These are phyloP conservation scores for Pantherophis guttatus DNA, from an alignment of 2,113 vertebrate species.

Conservation along the genomic window DNA sequence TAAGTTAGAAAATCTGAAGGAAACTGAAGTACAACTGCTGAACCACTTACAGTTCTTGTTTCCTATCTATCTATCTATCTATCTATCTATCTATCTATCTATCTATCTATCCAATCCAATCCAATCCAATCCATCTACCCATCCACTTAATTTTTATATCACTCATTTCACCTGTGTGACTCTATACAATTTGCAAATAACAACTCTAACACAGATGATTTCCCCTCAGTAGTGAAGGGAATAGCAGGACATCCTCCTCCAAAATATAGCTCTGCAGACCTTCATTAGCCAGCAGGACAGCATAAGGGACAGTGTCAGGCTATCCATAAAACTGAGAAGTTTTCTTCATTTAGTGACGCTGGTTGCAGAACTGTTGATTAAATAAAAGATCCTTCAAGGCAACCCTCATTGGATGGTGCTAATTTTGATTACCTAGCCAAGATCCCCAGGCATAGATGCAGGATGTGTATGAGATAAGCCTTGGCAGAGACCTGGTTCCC, in stretches of 20 bases:
- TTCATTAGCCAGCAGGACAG: not conserved
- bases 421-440: not conserved
- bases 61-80: not conserved
- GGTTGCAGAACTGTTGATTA: not conserved
- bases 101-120: too few species aligned
- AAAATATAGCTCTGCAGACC: not conserved
- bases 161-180: not conserved
- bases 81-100: too few species aligned
- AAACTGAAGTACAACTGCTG: not conserved
- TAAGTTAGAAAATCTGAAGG: not conserved
- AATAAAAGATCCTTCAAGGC: not conserved
- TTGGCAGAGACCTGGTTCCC: not conserved
- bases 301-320: not conserved
- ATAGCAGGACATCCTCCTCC: not conserved
- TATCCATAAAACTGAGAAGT: not conserved
- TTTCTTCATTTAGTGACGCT: not conserved
- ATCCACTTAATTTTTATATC: not conserved
- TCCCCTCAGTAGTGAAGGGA: not conserved
- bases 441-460: not conserved
- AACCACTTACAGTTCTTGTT: not conserved
- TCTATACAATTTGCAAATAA: not conserved
- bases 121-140: too few species aligned
- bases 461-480: not conserved
- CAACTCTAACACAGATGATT: not conserved
- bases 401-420: not conserved